Conservation (phyloP, 2,797 vertebrate species). For the Pangasius krempfi region DNA sequence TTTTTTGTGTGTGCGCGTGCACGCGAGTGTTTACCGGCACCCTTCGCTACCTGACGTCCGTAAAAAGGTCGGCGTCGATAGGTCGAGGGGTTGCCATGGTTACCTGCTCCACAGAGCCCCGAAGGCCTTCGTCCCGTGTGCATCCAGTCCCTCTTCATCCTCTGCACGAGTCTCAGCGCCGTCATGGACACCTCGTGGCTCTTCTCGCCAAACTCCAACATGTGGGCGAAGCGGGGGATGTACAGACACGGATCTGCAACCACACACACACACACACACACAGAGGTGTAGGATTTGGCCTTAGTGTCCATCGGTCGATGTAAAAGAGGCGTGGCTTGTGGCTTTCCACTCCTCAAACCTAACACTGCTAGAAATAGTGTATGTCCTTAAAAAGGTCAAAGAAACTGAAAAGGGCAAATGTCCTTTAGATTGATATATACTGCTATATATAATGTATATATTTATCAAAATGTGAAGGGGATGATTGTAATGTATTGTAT, state of each 20-base stretch:
- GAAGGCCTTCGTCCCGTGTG: constrained; percentile 94
- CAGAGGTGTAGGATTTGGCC: background rate
- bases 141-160: constrained; percentile 99
- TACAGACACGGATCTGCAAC: constrained; percentile 92
- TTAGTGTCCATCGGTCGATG: background rate
- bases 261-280: background rate
- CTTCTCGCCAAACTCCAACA: constrained; percentile 96
- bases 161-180: constrained; percentile 88
- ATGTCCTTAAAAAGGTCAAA: background rate
- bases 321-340: background rate
- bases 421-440: background rate
- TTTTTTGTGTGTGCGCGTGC: background rate
- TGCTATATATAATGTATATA: too few relatives aligned
- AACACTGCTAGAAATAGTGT: background rate
- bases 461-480: background rate
- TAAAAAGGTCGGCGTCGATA: constrained; percentile 46
- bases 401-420: background rate
- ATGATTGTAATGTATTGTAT: too few relatives aligned
- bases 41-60: constrained; percentile 33
- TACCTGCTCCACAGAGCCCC: constrained; percentile 95
- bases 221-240: constrained; percentile 93
- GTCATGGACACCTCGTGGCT: constrained; percentile 98
- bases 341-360: background rate
- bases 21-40: background rate
- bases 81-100: constrained; percentile 44